Percentiles rank a stretch among this genome's conserved stretches.
Conservation (phyloP, 2,113 vertebrate genomes). For the Siniperca chuatsi region DNA sequence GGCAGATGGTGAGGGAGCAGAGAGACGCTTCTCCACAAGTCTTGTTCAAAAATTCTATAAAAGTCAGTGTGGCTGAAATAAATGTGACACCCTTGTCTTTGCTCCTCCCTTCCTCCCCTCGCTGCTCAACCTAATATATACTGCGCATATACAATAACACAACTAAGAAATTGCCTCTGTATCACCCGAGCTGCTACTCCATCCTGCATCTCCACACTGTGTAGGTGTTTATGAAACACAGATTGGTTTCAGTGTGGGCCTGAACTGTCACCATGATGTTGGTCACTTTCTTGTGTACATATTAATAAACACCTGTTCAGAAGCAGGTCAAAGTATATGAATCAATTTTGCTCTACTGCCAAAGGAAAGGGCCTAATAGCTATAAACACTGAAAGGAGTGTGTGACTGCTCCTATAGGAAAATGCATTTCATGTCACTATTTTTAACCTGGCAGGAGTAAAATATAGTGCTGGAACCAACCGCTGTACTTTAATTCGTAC, state of each 20-base stretch:
- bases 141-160: background rate
- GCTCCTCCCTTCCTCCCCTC: background rate
- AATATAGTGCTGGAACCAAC: too few relatives aligned
- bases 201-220: background rate
- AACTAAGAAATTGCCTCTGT: too few relatives aligned
- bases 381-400: background rate
- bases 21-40: background rate
- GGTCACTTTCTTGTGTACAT: accelerated
- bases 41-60: background rate
- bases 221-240: background rate
- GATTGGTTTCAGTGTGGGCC: background rate
- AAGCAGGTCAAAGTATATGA: background rate
- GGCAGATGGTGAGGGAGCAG: slow-evolving; percentile 19
- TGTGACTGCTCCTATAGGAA: background rate
- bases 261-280: background rate
- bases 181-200: background rate
- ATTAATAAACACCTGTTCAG: background rate
- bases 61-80: background rate
- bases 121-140: too few relatives aligned
- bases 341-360: background rate
- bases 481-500: too few relatives aligned
- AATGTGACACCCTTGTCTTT: background rate
- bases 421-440: too few relatives aligned
- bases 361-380: background rate
- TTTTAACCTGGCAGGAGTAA: too few relatives aligned